Base-by-base conservation (phyloP, 2,797 vertebrate species). In the Botia almorhae region DNA sequence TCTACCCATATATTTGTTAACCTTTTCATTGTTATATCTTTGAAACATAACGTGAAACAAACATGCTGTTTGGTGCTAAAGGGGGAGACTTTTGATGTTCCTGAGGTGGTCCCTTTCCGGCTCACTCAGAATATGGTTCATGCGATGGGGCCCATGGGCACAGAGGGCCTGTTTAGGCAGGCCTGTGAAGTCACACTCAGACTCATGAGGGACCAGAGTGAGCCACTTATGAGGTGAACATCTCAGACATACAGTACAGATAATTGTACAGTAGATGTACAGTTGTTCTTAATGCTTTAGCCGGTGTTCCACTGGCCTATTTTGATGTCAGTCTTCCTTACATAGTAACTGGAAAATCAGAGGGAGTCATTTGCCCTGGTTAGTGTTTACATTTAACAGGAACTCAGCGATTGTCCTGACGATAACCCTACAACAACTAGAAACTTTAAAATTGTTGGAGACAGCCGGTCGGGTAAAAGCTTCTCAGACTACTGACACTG, bases 131-230 rank as follows among this genome's bases (percentile, higher is more conserved):
- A 99, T 87, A 99, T 99, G 97, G 96, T 98, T 74, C 96, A 97
- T 61, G 98, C 96, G 43, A 99, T 99, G 98, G 98, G 98, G 4
- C 96, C 98, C 2, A 99, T 99, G 98, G 98, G 98, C 74, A 97
- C 95, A 0, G 98, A 99, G 90, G 98, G 98, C 2, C 96, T 99
- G 51, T 99, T 99, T 89, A 93, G 97, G 89, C 97, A 97, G 86
- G 98, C 98, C 84, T 99, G 98, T 87, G 98, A 99, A 90, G 97
- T 99, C 88, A 99, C 96, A 0, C 91, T 97, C 85, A 94, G 97
- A 82, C 91, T 99, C 48, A 99, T 99, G 95, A 94, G 97, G 69
- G 96, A 98, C 89, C 97, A 99, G 82, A 95, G 96, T 85, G 98
- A 99, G 85, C 95, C 98, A 19, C 93, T 99, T 51, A 97, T 97